Evolutionary conservation across 2,888 invertebrate species (phyloP).

Genomic region (Panzeria rudis): DNA sequence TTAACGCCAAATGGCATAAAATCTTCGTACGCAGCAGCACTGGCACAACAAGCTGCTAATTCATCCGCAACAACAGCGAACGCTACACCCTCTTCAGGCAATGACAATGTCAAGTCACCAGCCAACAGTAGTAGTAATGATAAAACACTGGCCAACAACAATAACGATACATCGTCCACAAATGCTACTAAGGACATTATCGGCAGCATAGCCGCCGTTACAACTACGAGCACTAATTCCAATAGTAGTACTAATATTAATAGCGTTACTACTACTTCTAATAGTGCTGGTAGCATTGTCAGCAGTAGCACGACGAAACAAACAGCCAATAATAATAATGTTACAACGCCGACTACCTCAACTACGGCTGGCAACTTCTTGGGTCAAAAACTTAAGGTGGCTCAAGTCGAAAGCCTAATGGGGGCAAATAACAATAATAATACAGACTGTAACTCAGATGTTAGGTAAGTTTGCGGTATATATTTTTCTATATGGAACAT

Average conservation of each 20-base stretch:
- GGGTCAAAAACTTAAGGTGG: constrained; percentile 82
- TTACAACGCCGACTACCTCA: constrained; percentile 77
- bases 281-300: constrained; percentile 30
- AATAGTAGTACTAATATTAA: constrained; percentile 19
- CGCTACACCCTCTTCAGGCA: constrained; percentile 5
- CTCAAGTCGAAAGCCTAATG: constrained; percentile 79
- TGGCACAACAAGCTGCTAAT: constrained; percentile 72
- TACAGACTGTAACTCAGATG: constrained; percentile 79
- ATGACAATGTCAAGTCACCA: constrained; percentile 46
- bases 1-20: constrained; percentile 75
- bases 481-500: background rate
- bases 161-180: constrained; percentile 35
- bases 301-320: constrained; percentile 49
- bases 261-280: constrained; percentile 29
- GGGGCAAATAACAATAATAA: constrained; percentile 75
- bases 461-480: constrained; percentile 78
- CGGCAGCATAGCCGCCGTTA: constrained; percentile 34
- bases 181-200: constrained; percentile 56
- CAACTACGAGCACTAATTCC: constrained; percentile 47
- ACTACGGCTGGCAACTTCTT: constrained; percentile 80
- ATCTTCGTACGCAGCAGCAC: constrained; percentile 72
- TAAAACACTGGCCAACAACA: constrained; percentile 63
- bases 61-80: constrained; percentile 40
- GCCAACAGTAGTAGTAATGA: constrained; percentile 50
- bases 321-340: constrained; percentile 64